These are phyloP conservation scores for Heliocidaris erythrogramma DNA, from an alignment of 35 echinoderm and acorn worm species.

Conservation along the genomic window DNA sequence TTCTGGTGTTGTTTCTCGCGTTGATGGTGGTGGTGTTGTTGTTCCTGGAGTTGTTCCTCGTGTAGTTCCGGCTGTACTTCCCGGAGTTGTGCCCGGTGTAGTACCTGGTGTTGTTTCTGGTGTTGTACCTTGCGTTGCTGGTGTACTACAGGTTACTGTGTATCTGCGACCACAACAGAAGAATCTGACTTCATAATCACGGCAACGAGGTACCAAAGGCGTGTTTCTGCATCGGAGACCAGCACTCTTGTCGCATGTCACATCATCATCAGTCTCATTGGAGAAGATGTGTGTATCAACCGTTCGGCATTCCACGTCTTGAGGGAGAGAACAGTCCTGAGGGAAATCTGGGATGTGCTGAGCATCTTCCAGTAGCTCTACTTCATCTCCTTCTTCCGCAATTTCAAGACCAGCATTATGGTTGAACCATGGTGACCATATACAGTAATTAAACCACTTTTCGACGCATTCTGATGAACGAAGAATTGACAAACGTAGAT, in stretches of 20 bases:
- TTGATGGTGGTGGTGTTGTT: too few relatives aligned
- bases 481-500: too few relatives aligned
- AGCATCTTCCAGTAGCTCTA: neutral
- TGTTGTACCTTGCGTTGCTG: neutral
- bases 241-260: neutral
- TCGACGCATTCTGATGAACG: too few relatives aligned
- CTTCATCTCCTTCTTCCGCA: neutral
- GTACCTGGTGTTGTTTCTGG: neutral
- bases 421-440: neutral
- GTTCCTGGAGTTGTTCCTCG: too few relatives aligned
- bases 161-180: slow-evolving; percentile 7
- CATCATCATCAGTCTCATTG: neutral
- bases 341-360: neutral
- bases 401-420: neutral
- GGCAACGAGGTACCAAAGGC: neutral
- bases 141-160: neutral
- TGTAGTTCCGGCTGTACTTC: too few relatives aligned
- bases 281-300: neutral
- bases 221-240: neutral
- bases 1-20: neutral
- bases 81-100: too few relatives aligned
- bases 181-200: slow-evolving; percentile 14
- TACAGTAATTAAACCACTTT: neutral
- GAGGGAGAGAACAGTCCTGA: neutral
- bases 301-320: neutral